Base-by-base conservation (phyloP, 2,113 vertebrate species). In the Aldabrachelys gigantea region DNA sequence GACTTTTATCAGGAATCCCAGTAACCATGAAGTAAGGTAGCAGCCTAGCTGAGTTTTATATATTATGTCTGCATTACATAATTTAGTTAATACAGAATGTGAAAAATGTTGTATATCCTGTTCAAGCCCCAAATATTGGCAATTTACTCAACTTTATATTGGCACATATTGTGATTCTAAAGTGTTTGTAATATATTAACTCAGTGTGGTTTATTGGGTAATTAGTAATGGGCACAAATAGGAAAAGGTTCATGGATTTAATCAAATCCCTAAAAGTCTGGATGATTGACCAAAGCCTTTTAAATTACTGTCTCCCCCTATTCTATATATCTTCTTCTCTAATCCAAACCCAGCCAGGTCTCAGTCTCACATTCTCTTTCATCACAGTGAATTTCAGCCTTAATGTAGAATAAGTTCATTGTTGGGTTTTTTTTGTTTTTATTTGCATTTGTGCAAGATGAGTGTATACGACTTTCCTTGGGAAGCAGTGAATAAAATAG, bases 81-180 rank as follows among this genome's bases (percentile, higher is more conserved):
- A 14, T 31, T 89, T 80, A 35, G 72, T 76, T 88, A 65, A 27
- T 54, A 49, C 27, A n/a, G 17, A 84, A 80, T 62, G 56, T 91
- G 85, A 69, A 24, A 96, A 94, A 93, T 9, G 75, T 76, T 78
- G 79, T 35, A 53, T 84, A 80, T 80, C 88, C 79, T 92, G 19
- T 90, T 92, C 56, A 86, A 57, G 76, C 75, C 84, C 88, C 3
- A 14, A 85, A 76, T 80, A 83, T 85, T 91, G 90, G 27, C 29
- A 83, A 16, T 84, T 88, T 72, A 54, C 65, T 54, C 76, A 94
- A 91, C 62, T 59, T 59, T 75, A 85, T 35, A 88, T 59, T 86
- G 27, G 49, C 22, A 53, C 93, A 6, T 82, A 75, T 83, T 90
- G 56, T 89, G 17, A 82, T 93, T 84, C 83, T 49, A 90, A 94